Evolutionary conservation across 2,797 vertebrate genomes (phyloP).

Genomic region (Acanthopagrus latus): DNA sequence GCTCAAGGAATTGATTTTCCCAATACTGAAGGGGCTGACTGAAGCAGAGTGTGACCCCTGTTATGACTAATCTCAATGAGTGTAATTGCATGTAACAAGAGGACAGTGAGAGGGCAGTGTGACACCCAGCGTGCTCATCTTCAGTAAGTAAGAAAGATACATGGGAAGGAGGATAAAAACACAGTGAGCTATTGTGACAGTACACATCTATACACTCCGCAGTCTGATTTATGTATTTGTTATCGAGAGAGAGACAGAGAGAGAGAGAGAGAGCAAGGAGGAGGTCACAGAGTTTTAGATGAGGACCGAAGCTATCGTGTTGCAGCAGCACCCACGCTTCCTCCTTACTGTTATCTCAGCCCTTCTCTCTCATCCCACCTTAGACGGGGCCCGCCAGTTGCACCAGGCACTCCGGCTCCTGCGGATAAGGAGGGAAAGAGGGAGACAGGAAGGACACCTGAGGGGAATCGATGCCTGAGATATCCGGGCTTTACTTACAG

Average conservation of each 20-base stretch:
- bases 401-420: constrained; percentile 81
- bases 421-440: constrained; percentile 82
- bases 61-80: constrained; percentile 31
- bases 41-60: constrained; percentile 45
- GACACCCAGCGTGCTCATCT: background rate
- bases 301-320: constrained; percentile 82
- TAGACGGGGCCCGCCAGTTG: constrained; percentile 69
- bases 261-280: constrained; percentile 55
- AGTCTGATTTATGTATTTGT: constrained; percentile 36
- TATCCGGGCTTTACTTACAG: constrained; percentile 85
- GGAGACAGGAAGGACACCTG: constrained; percentile 90
- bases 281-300: constrained; percentile 84
- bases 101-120: constrained; percentile 11
- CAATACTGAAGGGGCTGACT: constrained; percentile 39
- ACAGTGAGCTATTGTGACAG: constrained; percentile 25
- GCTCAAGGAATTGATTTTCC: constrained; percentile 42
- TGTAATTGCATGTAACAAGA: constrained; percentile 31
- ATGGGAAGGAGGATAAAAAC: background rate
- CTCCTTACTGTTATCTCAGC: constrained; percentile 85
- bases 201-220: background rate
- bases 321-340: constrained; percentile 85
- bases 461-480: constrained; percentile 87
- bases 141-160: background rate
- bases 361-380: constrained; percentile 78
- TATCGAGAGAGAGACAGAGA: constrained; percentile 21